phyloP scores from a whole-genome alignment of 1,140 invertebrate genomes.

The Drosophila melanica region DNA sequence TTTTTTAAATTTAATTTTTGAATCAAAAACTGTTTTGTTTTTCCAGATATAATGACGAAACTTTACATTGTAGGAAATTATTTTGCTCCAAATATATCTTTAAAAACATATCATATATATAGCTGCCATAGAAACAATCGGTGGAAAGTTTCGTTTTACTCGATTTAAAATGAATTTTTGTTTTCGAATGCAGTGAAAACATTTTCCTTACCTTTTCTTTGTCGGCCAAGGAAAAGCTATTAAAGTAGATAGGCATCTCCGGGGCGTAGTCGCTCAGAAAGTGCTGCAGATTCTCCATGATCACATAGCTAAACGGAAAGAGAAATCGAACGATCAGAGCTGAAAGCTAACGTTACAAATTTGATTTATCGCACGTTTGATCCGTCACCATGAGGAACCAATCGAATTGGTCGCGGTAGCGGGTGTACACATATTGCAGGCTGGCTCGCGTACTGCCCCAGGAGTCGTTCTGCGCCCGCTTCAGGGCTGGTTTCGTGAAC shows the following conservation, averaged over 20 bases:
- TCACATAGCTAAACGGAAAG: slow-evolving; percentile 35
- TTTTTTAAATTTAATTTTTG: too few relatives aligned
- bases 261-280: slow-evolving; percentile 90
- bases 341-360: slow-evolving; percentile 87
- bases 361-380: slow-evolving; percentile 92
- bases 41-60: too few relatives aligned
- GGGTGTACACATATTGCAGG: slow-evolving; percentile 93
- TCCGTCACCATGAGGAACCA: slow-evolving; percentile 98
- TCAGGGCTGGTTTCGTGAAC: slow-evolving; percentile 88
- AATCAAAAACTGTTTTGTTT: too few relatives aligned
- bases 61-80: too few relatives aligned
- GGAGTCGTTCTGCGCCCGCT: slow-evolving; percentile 93
- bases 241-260: slow-evolving; percentile 92
- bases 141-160: neutral
- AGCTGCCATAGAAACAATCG: too few relatives aligned
- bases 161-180: neutral
- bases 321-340: neutral
- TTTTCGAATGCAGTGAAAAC: too few relatives aligned
- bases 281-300: slow-evolving; percentile 95
- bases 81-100: neutral
- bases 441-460: slow-evolving; percentile 97
- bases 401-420: slow-evolving; percentile 92
- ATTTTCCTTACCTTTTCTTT: slow-evolving; percentile 3
- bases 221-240: slow-evolving; percentile 91
- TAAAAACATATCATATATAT: too few relatives aligned